Percentiles rank a stretch among this genome's conserved stretches.
Evolutionary conservation across 2,888 invertebrate genomes (phyloP).

Genomic region (Hydrotaea cyrtoneurina): DNA sequence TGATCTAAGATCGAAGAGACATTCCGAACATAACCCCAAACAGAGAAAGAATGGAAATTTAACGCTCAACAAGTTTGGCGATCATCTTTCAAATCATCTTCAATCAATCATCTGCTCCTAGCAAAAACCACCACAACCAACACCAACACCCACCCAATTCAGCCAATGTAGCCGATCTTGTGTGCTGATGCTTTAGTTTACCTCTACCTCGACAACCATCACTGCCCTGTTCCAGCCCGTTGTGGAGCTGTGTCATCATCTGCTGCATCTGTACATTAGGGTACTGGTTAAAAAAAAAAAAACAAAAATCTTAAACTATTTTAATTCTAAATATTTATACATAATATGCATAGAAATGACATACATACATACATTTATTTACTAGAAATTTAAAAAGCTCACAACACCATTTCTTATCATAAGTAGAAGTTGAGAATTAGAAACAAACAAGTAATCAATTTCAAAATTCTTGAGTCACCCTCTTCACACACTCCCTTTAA

Average conservation of each 20-base stretch:
- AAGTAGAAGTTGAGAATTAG: conserved; percentile 12
- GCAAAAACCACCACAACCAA: conserved; percentile 1
- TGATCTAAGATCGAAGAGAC: neutral
- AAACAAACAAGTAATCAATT: neutral
- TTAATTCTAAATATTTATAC: conserved; percentile 47
- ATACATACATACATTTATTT: conserved; percentile 11
- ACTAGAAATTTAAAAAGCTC: too few relatives aligned
- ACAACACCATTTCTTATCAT: neutral
- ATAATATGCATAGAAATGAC: conserved; percentile 51
- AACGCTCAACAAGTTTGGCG: conserved; percentile 4
- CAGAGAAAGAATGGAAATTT: neutral
- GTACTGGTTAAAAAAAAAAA: conserved; percentile 78
- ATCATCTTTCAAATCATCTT: conserved; percentile 61
- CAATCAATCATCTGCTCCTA: conserved; percentile 55
- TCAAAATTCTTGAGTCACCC: conserved; percentile 50
- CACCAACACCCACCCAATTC: neutral
- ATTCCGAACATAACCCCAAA: neutral
- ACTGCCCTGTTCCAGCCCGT: conserved; percentile 33
- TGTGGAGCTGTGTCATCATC: conserved; percentile 70
- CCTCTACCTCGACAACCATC: conserved; percentile 60
- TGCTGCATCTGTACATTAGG: conserved; percentile 78
- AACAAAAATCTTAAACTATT: conserved; percentile 69
- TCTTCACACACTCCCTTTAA: neutral
- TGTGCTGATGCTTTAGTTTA: conserved; percentile 66
- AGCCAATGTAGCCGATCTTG: conserved; percentile 8